These are phyloP conservation scores for Pygoscelis adeliae DNA, from an alignment of 2,113 vertebrate species.

Conservation along the genomic window DNA sequence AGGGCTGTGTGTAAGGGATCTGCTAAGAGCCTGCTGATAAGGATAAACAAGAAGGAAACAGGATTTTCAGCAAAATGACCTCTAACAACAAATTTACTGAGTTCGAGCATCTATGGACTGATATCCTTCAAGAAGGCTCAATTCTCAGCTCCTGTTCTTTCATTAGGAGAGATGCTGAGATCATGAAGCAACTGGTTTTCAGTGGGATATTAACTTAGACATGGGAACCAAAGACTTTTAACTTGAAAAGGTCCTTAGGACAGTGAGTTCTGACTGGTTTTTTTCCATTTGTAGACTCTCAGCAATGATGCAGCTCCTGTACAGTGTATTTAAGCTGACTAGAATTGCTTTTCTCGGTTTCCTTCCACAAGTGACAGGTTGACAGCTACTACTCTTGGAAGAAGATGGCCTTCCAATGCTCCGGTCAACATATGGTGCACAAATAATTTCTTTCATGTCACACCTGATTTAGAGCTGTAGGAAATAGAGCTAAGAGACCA, in stretches of 20 bases:
- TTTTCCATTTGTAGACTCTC: not conserved
- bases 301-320: not conserved
- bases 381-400: slow-evolving; percentile 60
- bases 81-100: not conserved
- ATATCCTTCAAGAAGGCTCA: not conserved
- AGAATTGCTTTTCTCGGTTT: slow-evolving; percentile 56
- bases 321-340: slow-evolving; percentile 28
- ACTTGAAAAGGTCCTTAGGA: not conserved
- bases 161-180: not conserved
- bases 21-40: not conserved
- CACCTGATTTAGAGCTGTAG: slow-evolving; percentile 40
- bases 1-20: not conserved
- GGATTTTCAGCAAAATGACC: not conserved
- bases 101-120: not conserved
- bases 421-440: slow-evolving; percentile 16
- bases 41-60: not conserved
- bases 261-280: not conserved
- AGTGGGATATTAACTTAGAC: not conserved
- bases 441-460: slow-evolving; percentile 45
- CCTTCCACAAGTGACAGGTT: slow-evolving; percentile 57
- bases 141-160: not conserved
- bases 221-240: not conserved
- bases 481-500: slow-evolving; percentile 9
- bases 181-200: not conserved
- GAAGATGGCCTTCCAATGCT: slow-evolving; percentile 19